phyloP scores from a whole-genome alignment of 1,140 invertebrate species.

The Drosophila kepulauana region DNA sequence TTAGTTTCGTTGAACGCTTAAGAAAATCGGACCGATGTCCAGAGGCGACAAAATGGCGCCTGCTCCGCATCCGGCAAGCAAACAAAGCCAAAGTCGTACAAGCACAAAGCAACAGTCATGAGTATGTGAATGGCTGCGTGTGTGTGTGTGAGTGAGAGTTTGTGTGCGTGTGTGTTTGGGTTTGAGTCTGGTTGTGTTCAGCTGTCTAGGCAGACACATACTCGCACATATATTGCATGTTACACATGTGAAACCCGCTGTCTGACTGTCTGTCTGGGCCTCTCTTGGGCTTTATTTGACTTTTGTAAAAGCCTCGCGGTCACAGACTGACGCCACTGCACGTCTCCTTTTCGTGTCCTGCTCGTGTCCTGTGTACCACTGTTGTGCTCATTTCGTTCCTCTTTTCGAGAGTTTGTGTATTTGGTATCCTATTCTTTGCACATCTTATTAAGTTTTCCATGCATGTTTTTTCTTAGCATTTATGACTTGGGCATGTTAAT shows the following conservation, averaged over 20 bases:
- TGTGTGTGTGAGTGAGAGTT: slow-evolving; percentile 1
- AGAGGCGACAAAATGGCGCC: slow-evolving; percentile 46
- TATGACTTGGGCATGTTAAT: slow-evolving; percentile 71
- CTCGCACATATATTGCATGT: background rate
- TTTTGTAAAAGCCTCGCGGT: slow-evolving; percentile 39
- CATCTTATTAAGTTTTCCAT: slow-evolving; percentile 46
- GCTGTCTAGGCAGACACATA: slow-evolving; percentile 1
- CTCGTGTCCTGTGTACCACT: slow-evolving; percentile 16
- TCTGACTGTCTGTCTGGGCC: slow-evolving; percentile 42
- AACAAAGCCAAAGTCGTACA: slow-evolving; percentile 35
- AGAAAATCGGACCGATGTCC: slow-evolving; percentile 32
- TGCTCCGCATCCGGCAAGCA: slow-evolving; percentile 28
- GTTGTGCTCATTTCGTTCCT: slow-evolving; percentile 26
- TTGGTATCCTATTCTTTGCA: slow-evolving; percentile 16
- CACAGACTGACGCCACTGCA: slow-evolving; percentile 51
- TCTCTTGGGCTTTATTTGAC: slow-evolving; percentile 45
- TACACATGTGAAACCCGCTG: slow-evolving; percentile 27
- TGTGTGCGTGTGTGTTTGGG: slow-evolving; percentile 12
- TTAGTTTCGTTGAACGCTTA: slow-evolving; percentile 30
- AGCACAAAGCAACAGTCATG: slow-evolving; percentile 15
- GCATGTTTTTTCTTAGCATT: slow-evolving; percentile 57
- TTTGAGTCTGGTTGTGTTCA: slow-evolving; percentile 7
- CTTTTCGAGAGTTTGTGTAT: slow-evolving; percentile 9
- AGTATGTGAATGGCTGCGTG: background rate
- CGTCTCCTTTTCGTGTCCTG: slow-evolving; percentile 30